Conservation (phyloP, 2,888 invertebrate species). For the Oligia strigilis region DNA sequence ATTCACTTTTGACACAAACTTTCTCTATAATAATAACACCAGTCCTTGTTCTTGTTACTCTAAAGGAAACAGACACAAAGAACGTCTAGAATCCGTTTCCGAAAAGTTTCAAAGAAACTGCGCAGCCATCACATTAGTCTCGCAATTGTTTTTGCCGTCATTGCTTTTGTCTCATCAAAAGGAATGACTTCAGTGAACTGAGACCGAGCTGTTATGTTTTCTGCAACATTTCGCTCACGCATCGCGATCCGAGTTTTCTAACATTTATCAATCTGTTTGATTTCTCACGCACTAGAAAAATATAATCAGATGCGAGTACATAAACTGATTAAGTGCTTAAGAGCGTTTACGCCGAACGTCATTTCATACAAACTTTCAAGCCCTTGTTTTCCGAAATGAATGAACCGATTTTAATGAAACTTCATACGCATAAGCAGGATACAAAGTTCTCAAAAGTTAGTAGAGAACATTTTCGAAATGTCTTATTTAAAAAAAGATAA, state of each 20-base stretch:
- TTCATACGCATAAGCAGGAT: no score
- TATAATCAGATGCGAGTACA: not conserved
- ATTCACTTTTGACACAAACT: constrained; percentile 45
- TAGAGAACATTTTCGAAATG: no score
- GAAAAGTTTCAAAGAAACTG: constrained; percentile 14
- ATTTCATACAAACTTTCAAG: no score
- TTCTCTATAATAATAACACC: constrained; percentile 49
- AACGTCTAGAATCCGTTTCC: constrained; percentile 11
- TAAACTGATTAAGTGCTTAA: constrained; percentile 40
- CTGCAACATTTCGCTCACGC: constrained; percentile 41
- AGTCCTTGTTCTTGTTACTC: constrained; percentile 52
- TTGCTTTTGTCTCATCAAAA: constrained; percentile 37
- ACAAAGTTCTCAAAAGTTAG: no score
- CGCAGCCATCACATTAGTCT: constrained; percentile 5
- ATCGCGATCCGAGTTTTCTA: constrained; percentile 36
- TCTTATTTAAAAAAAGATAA: no score
- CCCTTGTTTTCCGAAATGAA: no score
- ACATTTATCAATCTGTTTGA: constrained; percentile 18
- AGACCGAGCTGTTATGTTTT: constrained; percentile 24
- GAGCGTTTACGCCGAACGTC: no score
- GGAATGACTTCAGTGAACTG: constrained; percentile 35
- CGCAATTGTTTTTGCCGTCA: constrained; percentile 42
- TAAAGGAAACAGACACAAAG: constrained; percentile 26
- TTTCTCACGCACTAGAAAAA: constrained; percentile 45
- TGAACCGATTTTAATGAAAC: no score